A percentile compares a stretch with the other conserved stretches of the same genome.
These are phyloP conservation scores for Platichthys stellatus DNA, from an alignment of 2,113 vertebrate species.

Conservation along the genomic window DNA sequence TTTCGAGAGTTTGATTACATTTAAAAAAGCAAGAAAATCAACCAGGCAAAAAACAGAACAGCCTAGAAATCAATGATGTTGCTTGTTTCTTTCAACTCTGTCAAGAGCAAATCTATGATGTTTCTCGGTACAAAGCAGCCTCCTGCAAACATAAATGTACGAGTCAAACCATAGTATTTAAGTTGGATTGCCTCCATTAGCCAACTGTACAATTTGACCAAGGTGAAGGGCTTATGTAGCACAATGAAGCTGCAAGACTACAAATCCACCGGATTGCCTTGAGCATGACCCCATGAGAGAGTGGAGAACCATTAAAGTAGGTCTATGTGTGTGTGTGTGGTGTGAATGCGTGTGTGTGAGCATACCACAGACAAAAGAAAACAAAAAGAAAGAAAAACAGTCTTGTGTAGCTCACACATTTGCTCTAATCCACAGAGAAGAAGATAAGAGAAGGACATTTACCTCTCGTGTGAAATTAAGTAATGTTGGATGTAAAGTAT, in stretches of 20 bases:
- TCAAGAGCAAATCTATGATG: not conserved
- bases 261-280: too few species aligned
- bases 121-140: not conserved
- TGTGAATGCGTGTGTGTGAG: too few species aligned
- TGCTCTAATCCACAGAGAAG: too few species aligned
- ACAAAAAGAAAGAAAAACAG: too few species aligned
- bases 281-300: too few species aligned
- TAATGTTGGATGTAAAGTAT: not conserved
- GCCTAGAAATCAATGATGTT: not conserved
- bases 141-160: not conserved
- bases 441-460: not conserved
- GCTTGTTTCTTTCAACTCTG: constrained; percentile 5
- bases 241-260: too few species aligned
- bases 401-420: too few species aligned
- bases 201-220: not conserved
- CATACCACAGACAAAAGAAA: too few species aligned
- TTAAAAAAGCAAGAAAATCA: constrained; percentile 15
- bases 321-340: too few species aligned
- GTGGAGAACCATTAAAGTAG: too few species aligned
- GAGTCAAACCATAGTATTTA: not conserved
- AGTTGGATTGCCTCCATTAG: not conserved
- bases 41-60: not conserved
- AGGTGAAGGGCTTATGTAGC: too few species aligned
- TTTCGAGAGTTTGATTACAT: constrained; percentile 8
- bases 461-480: not conserved